These are phyloP conservation scores for Sesamia inferens DNA, from an alignment of 2,888 invertebrate genomes.

Conservation along the genomic window DNA sequence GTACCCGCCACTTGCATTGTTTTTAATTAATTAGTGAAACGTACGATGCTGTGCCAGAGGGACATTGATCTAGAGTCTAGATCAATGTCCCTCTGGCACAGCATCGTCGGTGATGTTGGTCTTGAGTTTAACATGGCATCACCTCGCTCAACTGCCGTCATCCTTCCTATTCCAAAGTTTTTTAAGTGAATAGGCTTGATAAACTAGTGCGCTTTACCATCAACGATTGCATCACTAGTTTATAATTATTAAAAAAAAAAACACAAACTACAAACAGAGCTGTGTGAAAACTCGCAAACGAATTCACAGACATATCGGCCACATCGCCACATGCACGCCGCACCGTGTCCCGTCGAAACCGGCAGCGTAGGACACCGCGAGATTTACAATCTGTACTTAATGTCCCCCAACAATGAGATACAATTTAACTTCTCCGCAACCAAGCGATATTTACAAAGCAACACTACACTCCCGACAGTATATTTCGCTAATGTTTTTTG, in stretches of 20 bases:
- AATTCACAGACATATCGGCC: slow-evolving; percentile 69
- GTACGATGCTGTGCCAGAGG: too few relatives aligned
- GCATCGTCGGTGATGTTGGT: too few relatives aligned
- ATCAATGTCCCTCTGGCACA: too few relatives aligned
- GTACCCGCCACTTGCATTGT: too few relatives aligned
- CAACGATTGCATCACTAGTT: too few relatives aligned
- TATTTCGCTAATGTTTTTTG: slow-evolving; percentile 83
- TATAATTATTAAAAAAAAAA: slow-evolving; percentile 16
- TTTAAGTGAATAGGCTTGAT: too few relatives aligned
- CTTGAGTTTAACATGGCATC: too few relatives aligned
- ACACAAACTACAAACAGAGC: slow-evolving; percentile 30
- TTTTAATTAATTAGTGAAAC: too few relatives aligned
- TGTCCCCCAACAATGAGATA: slow-evolving; percentile 85
- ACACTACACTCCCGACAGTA: slow-evolving; percentile 73
- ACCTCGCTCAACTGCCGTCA: too few relatives aligned
- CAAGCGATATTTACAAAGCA: slow-evolving; percentile 83
- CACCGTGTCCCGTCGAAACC: slow-evolving; percentile 58
- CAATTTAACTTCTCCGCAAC: slow-evolving; percentile 83
- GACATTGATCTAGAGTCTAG: too few relatives aligned
- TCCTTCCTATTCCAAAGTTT: too few relatives aligned
- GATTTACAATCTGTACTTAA: slow-evolving; percentile 87
- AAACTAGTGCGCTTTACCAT: too few relatives aligned
- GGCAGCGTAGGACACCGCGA: slow-evolving; percentile 72
- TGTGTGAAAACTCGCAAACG: slow-evolving; percentile 71
- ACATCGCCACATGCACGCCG: slow-evolving; percentile 63